Percentiles rank a stretch among this genome's conserved stretches.
Evolutionary conservation across 1,140 invertebrate species (phyloP).

Genomic region (Bicyclus anynana): DNA sequence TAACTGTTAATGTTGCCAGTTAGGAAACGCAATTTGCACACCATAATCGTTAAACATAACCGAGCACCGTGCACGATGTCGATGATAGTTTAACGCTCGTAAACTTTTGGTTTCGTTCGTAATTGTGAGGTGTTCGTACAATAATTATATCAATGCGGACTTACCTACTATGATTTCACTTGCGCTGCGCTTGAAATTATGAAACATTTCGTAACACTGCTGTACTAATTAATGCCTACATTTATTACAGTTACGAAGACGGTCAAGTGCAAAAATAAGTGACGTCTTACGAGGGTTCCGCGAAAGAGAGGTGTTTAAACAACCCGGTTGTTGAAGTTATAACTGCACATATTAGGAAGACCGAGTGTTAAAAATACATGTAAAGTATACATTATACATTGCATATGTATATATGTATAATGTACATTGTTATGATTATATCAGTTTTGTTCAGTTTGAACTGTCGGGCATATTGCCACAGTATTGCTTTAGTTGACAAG

Average conservation of each 20-base stretch:
- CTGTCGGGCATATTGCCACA: too few relatives aligned
- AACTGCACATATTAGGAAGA: too few relatives aligned
- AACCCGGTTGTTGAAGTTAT: too few relatives aligned
- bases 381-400: too few relatives aligned
- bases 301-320: too few relatives aligned
- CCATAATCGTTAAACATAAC: neutral
- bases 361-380: too few relatives aligned
- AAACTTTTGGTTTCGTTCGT: slow-evolving; percentile 17
- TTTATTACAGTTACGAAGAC: neutral
- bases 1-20: neutral
- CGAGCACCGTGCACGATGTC: neutral
- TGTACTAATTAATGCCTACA: neutral
- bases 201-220: neutral
- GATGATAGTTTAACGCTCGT: slow-evolving; percentile 4
- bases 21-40: neutral
- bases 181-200: neutral
- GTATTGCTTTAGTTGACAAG: too few relatives aligned
- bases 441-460: too few relatives aligned
- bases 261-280: neutral
- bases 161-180: neutral
- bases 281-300: neutral
- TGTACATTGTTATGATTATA: too few relatives aligned
- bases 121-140: neutral
- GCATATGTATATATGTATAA: too few relatives aligned
- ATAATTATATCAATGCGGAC: neutral